phyloP scores from a whole-genome alignment of 2,797 vertebrate species.

The Nyctibius grandis region DNA sequence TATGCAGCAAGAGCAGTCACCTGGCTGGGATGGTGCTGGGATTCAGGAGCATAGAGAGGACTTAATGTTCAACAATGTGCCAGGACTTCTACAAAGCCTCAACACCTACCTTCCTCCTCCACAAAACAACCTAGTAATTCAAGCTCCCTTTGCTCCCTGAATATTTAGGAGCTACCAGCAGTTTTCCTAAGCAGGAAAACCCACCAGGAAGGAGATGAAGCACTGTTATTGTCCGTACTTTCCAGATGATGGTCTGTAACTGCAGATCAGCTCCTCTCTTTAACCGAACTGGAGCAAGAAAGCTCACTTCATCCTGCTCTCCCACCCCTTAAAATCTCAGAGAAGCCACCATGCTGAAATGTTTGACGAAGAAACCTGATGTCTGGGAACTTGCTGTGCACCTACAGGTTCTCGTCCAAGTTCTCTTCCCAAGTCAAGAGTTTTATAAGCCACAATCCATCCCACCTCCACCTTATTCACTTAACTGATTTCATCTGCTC shows the following conservation, averaged over 20 bases:
- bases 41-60: neutral
- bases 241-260: neutral
- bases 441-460: neutral
- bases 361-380: neutral
- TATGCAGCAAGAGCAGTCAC: neutral
- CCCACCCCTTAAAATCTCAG: neutral
- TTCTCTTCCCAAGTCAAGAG: neutral
- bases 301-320: neutral
- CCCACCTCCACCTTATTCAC: neutral
- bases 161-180: neutral
- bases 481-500: neutral
- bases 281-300: neutral
- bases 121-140: neutral
- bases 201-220: neutral
- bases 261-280: neutral
- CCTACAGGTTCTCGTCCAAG: neutral
- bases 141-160: neutral
- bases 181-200: neutral
- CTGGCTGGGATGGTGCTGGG: neutral
- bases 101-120: neutral
- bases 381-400: accelerated
- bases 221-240: neutral
- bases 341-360: neutral
- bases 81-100: neutral
- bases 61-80: neutral